A percentile compares a stretch with the other conserved stretches of the same genome.
Evolutionary conservation across 1,140 invertebrate species (phyloP).

Genomic region (Euwallacea similis): DNA sequence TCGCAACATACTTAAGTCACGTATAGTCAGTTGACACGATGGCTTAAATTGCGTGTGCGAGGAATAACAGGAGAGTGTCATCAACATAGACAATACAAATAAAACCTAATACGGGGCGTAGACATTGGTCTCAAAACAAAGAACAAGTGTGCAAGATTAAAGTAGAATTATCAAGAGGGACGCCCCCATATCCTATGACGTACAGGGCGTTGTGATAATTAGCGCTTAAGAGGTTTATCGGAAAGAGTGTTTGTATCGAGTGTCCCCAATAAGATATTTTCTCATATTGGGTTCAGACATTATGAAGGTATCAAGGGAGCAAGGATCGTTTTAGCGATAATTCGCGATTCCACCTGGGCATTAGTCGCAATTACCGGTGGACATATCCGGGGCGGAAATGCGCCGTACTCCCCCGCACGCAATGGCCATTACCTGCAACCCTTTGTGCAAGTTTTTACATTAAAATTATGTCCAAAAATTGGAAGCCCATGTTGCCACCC

Average conservation of each 20-base stretch:
- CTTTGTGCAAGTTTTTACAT: not conserved
- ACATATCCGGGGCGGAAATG: conserved; percentile 51
- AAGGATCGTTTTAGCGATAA: too few relatives aligned
- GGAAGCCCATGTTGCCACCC: conserved; percentile 14
- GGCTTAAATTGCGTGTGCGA: too few relatives aligned
- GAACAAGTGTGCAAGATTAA: conserved; percentile 7
- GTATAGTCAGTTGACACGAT: too few relatives aligned
- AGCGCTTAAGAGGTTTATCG: too few relatives aligned
- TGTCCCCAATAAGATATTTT: not conserved
- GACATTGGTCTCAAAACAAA: conserved; percentile 13
- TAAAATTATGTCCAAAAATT: not conserved
- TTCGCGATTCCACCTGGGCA: too few relatives aligned
- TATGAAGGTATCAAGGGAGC: not conserved
- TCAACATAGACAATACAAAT: not conserved
- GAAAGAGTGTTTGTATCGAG: not conserved
- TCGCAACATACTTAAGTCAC: too few relatives aligned
- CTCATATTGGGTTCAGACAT: not conserved
- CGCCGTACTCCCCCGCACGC: conserved; percentile 34
- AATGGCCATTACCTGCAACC: conserved; percentile 39
- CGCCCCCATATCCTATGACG: conserved; percentile 19
- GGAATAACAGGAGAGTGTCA: not conserved
- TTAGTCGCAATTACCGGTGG: conserved; percentile 52
- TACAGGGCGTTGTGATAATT: not conserved
- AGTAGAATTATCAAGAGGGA: too few relatives aligned
- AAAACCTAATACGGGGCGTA: conserved; percentile 20